Evolutionary conservation across 2,113 vertebrate genomes (phyloP).

Genomic region (Dipodomys spectabilis): DNA sequence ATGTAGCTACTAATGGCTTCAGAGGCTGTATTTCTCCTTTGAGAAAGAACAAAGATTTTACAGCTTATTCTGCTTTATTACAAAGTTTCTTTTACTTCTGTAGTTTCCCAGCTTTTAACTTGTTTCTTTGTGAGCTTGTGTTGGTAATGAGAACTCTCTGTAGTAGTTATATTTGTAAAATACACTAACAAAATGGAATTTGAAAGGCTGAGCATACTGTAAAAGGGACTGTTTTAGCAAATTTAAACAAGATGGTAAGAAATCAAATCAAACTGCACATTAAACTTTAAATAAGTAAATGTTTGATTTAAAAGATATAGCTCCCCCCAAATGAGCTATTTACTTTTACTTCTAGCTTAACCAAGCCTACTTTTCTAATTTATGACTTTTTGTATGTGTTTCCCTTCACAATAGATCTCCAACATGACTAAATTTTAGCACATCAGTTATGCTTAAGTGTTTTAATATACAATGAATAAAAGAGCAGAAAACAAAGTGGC

Average conservation of each 20-base stretch:
- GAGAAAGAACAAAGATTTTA: constrained; percentile 14
- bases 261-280: constrained; percentile 16
- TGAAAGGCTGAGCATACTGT: not conserved
- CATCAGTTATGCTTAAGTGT: constrained; percentile 26
- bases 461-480: not conserved
- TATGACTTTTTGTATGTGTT: not conserved
- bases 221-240: constrained; percentile 55
- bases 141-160: not conserved
- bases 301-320: not conserved
- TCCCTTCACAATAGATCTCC: constrained; percentile 24
- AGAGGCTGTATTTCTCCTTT: constrained; percentile 2
- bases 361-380: not conserved
- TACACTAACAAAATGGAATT: not conserved
- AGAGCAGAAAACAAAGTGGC: not conserved
- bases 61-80: constrained; percentile 1
- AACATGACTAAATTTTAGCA: not conserved
- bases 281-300: not conserved
- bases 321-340: not conserved
- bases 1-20: not conserved
- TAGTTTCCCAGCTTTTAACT: constrained; percentile 17
- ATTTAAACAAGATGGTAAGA: constrained; percentile 48
- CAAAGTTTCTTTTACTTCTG: not conserved
- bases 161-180: not conserved
- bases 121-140: not conserved
- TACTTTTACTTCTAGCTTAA: not conserved